phyloP scores from a whole-genome alignment of 2,888 invertebrate genomes.

The Parnassius apollo region DNA sequence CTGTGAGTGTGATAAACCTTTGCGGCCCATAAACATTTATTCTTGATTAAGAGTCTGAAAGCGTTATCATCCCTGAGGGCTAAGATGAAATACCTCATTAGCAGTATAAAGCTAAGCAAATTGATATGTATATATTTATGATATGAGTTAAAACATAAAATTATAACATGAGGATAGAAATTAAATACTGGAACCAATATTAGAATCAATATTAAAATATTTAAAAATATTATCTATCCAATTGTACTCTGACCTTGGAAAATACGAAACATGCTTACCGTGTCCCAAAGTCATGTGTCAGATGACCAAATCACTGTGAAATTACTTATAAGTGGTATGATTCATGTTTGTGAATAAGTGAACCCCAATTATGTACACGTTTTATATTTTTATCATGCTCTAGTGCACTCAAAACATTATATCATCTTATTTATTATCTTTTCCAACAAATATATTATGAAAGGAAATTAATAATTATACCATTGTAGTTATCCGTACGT shows the following conservation, averaged over 20 bases:
- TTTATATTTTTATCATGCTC: conserved; percentile 7
- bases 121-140: too few relatives aligned
- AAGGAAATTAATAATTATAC: too few relatives aligned
- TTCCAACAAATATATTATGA: neutral
- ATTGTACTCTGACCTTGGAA: conserved; percentile 13
- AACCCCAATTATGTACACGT: conserved; percentile 10
- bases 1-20: too few relatives aligned
- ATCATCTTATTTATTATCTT: neutral
- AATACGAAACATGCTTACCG: conserved; percentile 1
- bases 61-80: too few relatives aligned
- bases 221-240: neutral
- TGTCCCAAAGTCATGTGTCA: conserved; percentile 16
- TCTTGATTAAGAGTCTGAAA: too few relatives aligned
- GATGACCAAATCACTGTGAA: conserved; percentile 11
- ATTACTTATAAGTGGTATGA: conserved; percentile 12
- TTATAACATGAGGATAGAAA: too few relatives aligned
- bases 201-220: neutral
- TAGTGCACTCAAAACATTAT: conserved; percentile 3
- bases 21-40: too few relatives aligned
- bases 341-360: conserved; percentile 7
- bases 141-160: too few relatives aligned
- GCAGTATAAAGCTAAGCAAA: too few relatives aligned
- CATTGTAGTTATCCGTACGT: too few relatives aligned
- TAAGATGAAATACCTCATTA: too few relatives aligned
- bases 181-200: too few relatives aligned